Percentiles rank a stretch among this genome's conserved stretches.
Evolutionary conservation across 1,140 invertebrate species (phyloP).

Genomic region (Lineus longissimus): DNA sequence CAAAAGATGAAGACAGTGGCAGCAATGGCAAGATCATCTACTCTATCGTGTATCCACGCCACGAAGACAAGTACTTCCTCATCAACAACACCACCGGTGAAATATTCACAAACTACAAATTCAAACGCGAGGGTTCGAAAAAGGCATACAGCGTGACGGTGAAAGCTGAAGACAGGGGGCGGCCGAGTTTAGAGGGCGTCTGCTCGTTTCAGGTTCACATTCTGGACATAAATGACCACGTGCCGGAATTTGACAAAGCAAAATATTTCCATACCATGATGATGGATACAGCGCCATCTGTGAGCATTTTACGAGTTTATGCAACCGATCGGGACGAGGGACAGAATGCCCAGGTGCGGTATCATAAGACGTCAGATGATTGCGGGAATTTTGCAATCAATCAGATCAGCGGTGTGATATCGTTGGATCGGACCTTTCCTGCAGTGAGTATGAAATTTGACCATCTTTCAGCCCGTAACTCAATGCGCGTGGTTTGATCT

Average conservation of each 20-base stretch:
- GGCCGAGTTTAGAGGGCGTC: background rate
- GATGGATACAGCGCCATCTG: background rate
- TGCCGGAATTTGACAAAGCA: background rate
- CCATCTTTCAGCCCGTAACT: slow-evolving; percentile 9
- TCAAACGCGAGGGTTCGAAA: background rate
- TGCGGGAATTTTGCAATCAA: slow-evolving; percentile 1
- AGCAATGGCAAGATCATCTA: background rate
- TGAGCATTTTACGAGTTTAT: background rate
- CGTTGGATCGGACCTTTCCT: background rate
- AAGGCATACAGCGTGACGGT: background rate
- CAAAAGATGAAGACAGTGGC: slow-evolving; percentile 2
- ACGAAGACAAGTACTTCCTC: background rate
- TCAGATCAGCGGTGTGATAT: background rate
- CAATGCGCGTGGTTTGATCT: too few species aligned
- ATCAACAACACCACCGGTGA: background rate
- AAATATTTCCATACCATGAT: background rate
- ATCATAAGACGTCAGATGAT: background rate
- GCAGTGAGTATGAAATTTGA: background rate
- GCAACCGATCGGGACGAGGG: background rate
- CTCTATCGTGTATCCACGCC: background rate
- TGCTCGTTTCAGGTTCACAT: background rate
- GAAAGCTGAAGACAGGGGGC: background rate
- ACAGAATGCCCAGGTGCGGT: background rate
- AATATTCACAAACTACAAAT: background rate
- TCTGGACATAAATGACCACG: background rate